A percentile compares a stretch with the other conserved stretches of the same genome.
phyloP scores from a whole-genome alignment of 2,888 invertebrate genomes.

The Acronicta psi region DNA sequence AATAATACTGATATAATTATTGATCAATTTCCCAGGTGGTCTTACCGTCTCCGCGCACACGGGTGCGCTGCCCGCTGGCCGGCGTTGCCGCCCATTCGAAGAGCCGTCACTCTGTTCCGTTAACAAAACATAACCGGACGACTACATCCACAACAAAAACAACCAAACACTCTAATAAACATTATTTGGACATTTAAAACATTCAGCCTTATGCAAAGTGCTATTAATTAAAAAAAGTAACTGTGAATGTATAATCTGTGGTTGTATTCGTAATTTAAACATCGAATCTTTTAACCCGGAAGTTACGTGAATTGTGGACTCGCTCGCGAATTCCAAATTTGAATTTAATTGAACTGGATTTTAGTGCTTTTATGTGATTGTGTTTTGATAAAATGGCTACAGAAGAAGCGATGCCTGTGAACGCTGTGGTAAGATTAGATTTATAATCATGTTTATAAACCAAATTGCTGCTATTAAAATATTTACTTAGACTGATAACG shows the following conservation, averaged over 20 bases:
- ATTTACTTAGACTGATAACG: too few species aligned
- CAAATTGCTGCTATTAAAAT: neutral
- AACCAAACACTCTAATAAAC: conserved; percentile 38
- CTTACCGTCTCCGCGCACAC: conserved; percentile 62
- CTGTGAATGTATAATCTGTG: conserved; percentile 26
- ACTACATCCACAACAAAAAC: conserved; percentile 71
- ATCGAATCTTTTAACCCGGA: conserved; percentile 47
- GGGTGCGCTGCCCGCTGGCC: conserved; percentile 80
- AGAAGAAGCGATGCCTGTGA: conserved; percentile 75
- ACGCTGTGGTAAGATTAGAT: conserved; percentile 71
- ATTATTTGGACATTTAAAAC: conserved; percentile 28
- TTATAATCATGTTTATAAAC: neutral
- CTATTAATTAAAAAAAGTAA: conserved; percentile 5
- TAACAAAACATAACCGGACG: conserved; percentile 89
- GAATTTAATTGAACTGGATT: conserved; percentile 34
- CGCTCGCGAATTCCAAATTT: conserved; percentile 31
- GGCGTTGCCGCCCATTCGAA: conserved; percentile 72
- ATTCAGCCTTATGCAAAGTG: conserved; percentile 24
- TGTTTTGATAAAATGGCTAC: conserved; percentile 70
- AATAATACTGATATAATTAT: conserved; percentile 13
- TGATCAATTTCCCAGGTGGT: conserved; percentile 45
- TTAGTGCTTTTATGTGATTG: conserved; percentile 53
- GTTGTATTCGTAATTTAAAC: conserved; percentile 38
- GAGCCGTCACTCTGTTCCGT: conserved; percentile 83
- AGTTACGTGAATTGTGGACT: conserved; percentile 30